phyloP scores from a whole-genome alignment of 2,797 vertebrate genomes.

The Prionace glauca region DNA sequence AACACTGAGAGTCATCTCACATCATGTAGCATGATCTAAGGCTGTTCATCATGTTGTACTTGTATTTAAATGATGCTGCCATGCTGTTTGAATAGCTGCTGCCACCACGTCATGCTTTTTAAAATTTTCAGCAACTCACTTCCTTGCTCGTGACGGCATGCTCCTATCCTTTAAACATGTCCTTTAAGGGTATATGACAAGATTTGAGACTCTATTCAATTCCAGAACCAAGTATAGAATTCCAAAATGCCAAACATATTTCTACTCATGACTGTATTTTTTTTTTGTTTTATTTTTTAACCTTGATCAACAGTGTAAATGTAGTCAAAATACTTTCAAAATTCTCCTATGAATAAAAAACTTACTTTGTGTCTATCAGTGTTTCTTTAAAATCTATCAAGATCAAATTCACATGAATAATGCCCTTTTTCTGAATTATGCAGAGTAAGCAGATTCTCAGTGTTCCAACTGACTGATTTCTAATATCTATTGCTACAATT shows the following conservation, averaged over 20 bases:
- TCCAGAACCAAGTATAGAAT: background rate
- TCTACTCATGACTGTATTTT: background rate
- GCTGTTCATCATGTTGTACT: no score
- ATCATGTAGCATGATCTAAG: no score
- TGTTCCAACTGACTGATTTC: background rate
- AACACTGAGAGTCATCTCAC: no score
- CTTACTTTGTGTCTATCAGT: background rate
- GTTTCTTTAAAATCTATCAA: background rate
- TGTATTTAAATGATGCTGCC: no score
- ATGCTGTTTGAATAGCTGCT: no score
- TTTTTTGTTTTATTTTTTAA: background rate
- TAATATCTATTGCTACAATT: background rate
- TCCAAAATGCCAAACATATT: background rate
- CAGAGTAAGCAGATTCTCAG: background rate
- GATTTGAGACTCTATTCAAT: background rate
- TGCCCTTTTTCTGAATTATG: background rate
- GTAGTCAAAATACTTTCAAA: background rate
- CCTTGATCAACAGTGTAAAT: background rate
- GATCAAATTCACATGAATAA: background rate
- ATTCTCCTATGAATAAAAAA: background rate
- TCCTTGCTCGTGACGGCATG: no score
- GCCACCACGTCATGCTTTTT: no score
- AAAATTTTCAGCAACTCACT: no score
- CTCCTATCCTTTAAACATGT: no score
- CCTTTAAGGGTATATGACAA: no score